Evolutionary conservation across 1,140 invertebrate species (phyloP).

Genomic region (Uloborus diversus): DNA sequence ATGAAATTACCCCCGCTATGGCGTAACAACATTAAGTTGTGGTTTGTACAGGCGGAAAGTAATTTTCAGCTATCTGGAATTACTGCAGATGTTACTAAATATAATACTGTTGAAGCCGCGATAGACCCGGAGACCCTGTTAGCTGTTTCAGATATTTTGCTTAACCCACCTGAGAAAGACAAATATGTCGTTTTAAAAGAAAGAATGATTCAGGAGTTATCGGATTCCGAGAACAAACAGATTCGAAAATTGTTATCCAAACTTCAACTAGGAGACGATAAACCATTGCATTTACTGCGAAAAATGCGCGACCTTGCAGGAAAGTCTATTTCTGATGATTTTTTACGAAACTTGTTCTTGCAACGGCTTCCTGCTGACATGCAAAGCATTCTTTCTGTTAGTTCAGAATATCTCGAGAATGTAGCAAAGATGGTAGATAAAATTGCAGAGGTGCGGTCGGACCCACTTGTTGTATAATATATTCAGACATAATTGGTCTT

Average conservation of each 20-base stretch:
- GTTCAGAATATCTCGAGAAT: conserved; percentile 8
- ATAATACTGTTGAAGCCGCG: not conserved
- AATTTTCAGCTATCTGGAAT: not conserved
- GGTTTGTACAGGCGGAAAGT: conserved; percentile 2
- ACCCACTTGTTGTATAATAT: too few relatives aligned
- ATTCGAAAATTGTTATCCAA: not conserved
- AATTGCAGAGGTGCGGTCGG: not conserved
- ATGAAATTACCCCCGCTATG: too few relatives aligned
- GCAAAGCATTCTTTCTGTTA: conserved; percentile 20
- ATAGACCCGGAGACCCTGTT: not conserved
- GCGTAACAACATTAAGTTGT: too few relatives aligned
- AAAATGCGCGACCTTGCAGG: conserved; percentile 11
- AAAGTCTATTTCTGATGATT: not conserved
- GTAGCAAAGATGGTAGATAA: conserved; percentile 9
- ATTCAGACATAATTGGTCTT: too few relatives aligned
- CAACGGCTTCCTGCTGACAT: conserved; percentile 17
- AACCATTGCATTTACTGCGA: not conserved
- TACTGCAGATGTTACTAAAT: not conserved
- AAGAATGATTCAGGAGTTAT: not conserved
- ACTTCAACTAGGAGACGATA: not conserved
- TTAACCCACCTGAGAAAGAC: not conserved
- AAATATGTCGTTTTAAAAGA: not conserved
- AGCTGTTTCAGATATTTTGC: not conserved
- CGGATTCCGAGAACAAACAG: conserved; percentile 1
- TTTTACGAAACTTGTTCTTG: not conserved